Evolutionary conservation across 2,888 invertebrate genomes (phyloP), one percentile per base, ranked within the genome.

Genomic region (Rhamnusium bicolor): DNA sequence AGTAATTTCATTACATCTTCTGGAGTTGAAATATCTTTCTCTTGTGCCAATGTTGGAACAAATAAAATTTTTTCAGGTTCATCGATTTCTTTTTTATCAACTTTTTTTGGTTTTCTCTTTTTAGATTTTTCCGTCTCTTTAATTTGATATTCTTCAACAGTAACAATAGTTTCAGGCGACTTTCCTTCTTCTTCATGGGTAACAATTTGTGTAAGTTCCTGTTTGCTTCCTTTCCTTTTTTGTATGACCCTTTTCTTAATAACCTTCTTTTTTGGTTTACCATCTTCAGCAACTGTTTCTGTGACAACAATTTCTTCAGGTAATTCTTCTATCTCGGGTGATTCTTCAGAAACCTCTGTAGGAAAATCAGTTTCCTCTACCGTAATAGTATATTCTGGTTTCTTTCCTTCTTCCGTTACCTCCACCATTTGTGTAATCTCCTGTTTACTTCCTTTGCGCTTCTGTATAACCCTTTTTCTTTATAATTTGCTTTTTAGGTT

Each of bases 401-500:
- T 76, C 76, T 87, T 85, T 18, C 84, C 86, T 54, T 86, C 86
- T 76, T 86, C 85, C 77, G 87, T 83, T 10, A 84, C 81, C 5
- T 86, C 86, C 8, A 83, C 79, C 66, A 87, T 81, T 83, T 88
- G 84, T 12, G 87, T 81, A 19, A 82, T 80, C 80, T 84, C 85
- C 70, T 84, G 72, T 80, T 84, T 85, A 49, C 73, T 77, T 24
- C 80, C 84, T 62, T 77, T 80, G 60, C 85, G 86, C 77, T 89
- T 89, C 69, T 86, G 89, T 60, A 89, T 87, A 0, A 86, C 81
- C 27, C 89, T 84, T 60, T 87, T 88, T 51, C 86, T 88, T 8
- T 86, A 83, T 49, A 86, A 85, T 40, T 62, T 79, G 82, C 74
- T 80, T 82, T 67, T 76, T 82, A 27, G 81, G 88, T 60, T 73